Evolutionary conservation across 2,888 invertebrate species (phyloP).

Genomic region (Charanyca ferruginea): DNA sequence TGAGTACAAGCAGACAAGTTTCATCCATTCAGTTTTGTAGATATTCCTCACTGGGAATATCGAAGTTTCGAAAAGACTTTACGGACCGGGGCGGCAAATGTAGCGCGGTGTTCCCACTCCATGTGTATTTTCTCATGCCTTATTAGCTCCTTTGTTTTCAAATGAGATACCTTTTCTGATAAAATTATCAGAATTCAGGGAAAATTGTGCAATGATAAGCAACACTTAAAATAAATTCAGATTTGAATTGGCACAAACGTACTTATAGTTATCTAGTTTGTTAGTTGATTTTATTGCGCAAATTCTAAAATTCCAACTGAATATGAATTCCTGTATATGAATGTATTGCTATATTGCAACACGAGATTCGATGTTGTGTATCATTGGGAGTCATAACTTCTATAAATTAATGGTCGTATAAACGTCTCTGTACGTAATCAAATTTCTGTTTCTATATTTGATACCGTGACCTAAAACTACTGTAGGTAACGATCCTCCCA

Average conservation of each 20-base stretch:
- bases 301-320: constrained; percentile 7
- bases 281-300: neutral
- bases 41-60: constrained; percentile 21
- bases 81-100: neutral
- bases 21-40: constrained; percentile 15
- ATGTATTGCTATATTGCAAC: constrained; percentile 23
- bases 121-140: constrained; percentile 3
- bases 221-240: too few relatives aligned
- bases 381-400: constrained; percentile 19
- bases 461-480: constrained; percentile 5
- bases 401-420: constrained; percentile 35
- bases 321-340: neutral
- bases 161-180: neutral
- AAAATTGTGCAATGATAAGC: neutral
- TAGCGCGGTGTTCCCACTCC: constrained; percentile 4
- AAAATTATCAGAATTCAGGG: neutral
- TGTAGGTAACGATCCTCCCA: constrained; percentile 2
- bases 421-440: constrained; percentile 36
- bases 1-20: constrained; percentile 27
- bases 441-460: constrained; percentile 28
- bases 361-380: constrained; percentile 15
- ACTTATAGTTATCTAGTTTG: too few relatives aligned
- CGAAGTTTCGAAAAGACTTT: constrained; percentile 10
- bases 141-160: constrained; percentile 19
- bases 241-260: too few relatives aligned